Evolutionary conservation across 2,888 invertebrate species (phyloP), one percentile per base, ranked within the genome.

Genomic region (Caenorhabditis imperialis): DNA sequence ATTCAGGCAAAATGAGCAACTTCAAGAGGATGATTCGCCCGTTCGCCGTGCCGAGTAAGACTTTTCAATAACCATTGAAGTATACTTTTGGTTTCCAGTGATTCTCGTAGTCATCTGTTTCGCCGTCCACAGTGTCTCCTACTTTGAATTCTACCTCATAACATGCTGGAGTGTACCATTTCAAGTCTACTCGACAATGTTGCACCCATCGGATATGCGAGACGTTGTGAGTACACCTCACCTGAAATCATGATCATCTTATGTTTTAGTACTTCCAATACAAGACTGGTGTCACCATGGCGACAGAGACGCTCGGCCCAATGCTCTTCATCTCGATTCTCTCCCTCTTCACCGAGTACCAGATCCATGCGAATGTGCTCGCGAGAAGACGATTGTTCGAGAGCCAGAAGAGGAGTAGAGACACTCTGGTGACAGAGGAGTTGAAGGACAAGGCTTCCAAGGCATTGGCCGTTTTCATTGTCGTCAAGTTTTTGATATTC

Each of bases 241-340:
- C n/a, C n/a, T n/a, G n/a, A n/a, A n/a, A n/a, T n/a, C n/a, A n/a
- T n/a, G n/a, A n/a, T n/a, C n/a, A n/a, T n/a, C n/a, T 7, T 27
- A 30, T 1, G 12, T 70, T 71, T 20, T 50, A 72, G 72, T 72
- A 63, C 23, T 30, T 65, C 12, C 38, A 65, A 57, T 45, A 38
- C 37, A 74, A 67, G 23, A 44, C 54, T 4, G 57, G 47, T 0
- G 20, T 74, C 5, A 74, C 67, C 1, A 61, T 58, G 53, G 27
- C 63, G 20, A 74, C 74, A 0, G 67, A 74, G 20, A 74, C 74
- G 5, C n/a, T 74, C n/a, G 74, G 74, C 33, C 74, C 74, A 12
- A 69, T 74, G 67, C 25, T 61, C 1, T 53, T 74, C n/a, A 74
- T 74, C 8, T 67, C 62, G 1, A 50, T 55, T 3, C 22, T 74